Evolutionary conservation across 1,140 invertebrate species (phyloP).

Genomic region (Hycleus cichorii): DNA sequence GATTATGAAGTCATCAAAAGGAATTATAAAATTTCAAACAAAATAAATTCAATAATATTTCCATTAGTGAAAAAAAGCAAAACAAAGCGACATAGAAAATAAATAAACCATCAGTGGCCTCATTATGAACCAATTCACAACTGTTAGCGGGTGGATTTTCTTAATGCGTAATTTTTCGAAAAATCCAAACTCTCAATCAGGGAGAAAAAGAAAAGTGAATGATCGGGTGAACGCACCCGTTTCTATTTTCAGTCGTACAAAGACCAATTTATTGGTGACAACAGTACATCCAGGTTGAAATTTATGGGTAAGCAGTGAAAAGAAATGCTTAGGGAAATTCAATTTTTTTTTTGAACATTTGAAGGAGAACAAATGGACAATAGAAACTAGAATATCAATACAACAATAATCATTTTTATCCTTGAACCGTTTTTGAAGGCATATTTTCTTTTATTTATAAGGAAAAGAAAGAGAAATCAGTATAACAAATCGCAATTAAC

Average conservation of each 20-base stretch:
- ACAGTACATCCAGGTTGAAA: constrained; percentile 1
- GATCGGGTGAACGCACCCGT: constrained; percentile 8
- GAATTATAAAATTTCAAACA: too few relatives aligned
- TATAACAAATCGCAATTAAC: constrained; percentile 8
- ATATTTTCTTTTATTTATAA: constrained; percentile 2
- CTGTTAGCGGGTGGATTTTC: too few relatives aligned
- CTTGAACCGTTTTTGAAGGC: constrained; percentile 1
- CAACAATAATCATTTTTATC: not conserved
- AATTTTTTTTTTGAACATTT: not conserved
- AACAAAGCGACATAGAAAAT: too few relatives aligned
- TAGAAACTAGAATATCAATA: not conserved
- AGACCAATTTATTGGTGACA: constrained; percentile 16
- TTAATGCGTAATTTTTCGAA: too few relatives aligned
- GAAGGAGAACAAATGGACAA: not conserved
- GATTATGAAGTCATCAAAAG: too few relatives aligned
- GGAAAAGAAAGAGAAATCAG: constrained; percentile 5
- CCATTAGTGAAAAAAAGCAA: too few relatives aligned
- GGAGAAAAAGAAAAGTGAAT: constrained; percentile 1
- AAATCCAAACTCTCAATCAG: too few relatives aligned
- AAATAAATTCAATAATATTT: too few relatives aligned
- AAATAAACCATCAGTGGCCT: too few relatives aligned
- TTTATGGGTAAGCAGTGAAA: constrained; percentile 2
- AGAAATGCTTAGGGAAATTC: not conserved
- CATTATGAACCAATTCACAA: too few relatives aligned
- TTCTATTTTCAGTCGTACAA: constrained; percentile 10